Conservation (phyloP, 1,140 invertebrate genomes). For the Apis dorsata region DNA sequence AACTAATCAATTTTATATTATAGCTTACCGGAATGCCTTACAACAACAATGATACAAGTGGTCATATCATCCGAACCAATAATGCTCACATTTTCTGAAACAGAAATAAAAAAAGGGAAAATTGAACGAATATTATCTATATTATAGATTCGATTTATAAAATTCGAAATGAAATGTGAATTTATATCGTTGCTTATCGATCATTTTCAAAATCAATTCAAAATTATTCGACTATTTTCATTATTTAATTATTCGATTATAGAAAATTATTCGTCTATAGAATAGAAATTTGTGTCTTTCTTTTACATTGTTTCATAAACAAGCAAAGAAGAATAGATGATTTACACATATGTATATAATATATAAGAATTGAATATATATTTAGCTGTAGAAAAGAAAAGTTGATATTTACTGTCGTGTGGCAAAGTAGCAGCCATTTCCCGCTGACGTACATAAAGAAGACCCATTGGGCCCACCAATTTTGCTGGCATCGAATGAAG, state of each 20-base stretch:
- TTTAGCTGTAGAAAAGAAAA: neutral
- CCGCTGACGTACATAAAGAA: constrained; percentile 93
- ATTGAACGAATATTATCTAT: neutral
- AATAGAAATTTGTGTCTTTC: no score
- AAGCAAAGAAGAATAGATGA: no score
- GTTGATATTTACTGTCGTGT: constrained; percentile 89
- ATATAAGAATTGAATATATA: neutral
- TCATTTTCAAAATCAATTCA: no score
- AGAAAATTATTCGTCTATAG: no score
- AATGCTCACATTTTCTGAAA: constrained; percentile 91
- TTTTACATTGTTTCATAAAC: no score
- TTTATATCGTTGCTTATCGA: no score
- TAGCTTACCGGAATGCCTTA: constrained; percentile 92
- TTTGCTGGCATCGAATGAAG: constrained; percentile 88
- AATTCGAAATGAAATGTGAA: no score
- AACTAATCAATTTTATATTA: neutral
- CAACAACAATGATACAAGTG: constrained; percentile 94
- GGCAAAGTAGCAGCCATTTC: constrained; percentile 94
- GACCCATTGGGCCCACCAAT: constrained; percentile 89
- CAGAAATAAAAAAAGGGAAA: constrained; percentile 14
- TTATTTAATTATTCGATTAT: no score
- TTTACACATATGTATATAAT: neutral
- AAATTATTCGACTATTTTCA: no score
- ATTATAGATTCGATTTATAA: no score
- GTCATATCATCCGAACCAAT: constrained; percentile 96